Conservation (phyloP, 2,113 vertebrate genomes). For the Petrocephalus microphthalmus region DNA sequence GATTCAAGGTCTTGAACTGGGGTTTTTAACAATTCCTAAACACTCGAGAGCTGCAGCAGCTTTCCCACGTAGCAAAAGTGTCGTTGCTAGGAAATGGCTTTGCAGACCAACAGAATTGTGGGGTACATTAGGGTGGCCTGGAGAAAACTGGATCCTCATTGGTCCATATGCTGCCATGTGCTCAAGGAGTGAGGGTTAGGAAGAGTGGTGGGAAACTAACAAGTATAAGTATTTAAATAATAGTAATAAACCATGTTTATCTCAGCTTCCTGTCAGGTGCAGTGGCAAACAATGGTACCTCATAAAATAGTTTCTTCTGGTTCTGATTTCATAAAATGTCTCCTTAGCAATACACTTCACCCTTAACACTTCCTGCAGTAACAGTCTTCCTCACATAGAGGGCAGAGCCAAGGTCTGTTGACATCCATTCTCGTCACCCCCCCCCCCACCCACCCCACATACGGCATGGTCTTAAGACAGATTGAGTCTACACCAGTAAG, state of each 20-base stretch:
- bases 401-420: background rate
- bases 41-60: background rate
- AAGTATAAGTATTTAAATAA: background rate
- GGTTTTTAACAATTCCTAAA: background rate
- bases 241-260: background rate
- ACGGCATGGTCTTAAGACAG: background rate
- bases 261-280: background rate
- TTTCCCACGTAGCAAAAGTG: background rate
- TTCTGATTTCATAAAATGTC: background rate
- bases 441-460: background rate
- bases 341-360: background rate
- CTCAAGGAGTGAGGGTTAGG: background rate
- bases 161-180: background rate
- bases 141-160: background rate
- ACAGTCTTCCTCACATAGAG: background rate
- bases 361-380: background rate
- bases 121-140: background rate
- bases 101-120: constrained; percentile 6
- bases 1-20: background rate
- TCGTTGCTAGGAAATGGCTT: constrained; percentile 19
- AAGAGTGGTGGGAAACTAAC: background rate
- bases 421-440: background rate
- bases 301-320: background rate
- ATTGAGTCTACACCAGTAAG: background rate
- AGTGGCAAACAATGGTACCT: background rate